Evolutionary conservation across 64 coral and sea anemone species (phyloP).

Genomic region (Stylophora pistillata): DNA sequence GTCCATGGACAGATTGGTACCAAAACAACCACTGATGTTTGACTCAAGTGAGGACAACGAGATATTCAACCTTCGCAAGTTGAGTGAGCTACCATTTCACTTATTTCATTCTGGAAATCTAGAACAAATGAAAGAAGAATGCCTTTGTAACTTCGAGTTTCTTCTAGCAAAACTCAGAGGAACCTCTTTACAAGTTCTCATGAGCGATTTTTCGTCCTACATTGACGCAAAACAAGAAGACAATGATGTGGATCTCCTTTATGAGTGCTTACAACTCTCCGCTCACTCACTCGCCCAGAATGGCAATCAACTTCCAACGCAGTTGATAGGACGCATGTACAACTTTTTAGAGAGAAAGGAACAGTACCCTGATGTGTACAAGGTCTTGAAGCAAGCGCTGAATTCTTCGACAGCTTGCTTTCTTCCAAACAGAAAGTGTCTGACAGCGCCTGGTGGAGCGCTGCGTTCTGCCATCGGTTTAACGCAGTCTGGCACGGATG

Average conservation of each 20-base stretch:
- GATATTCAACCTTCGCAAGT: conserved; percentile 89
- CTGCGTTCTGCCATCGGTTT: conserved; percentile 77
- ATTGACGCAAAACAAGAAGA: conserved; percentile 59
- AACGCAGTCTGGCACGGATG: conserved; percentile 35
- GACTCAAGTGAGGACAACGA: conserved; percentile 62
- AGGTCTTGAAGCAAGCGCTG: conserved; percentile 74
- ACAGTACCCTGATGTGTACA: conserved; percentile 67
- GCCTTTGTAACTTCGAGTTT: conserved; percentile 93
- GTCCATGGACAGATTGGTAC: conserved; percentile 79
- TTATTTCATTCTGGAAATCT: conserved; percentile 73
- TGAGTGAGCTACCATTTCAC: conserved; percentile 92
- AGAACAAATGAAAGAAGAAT: conserved; percentile 58
- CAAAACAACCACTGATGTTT: conserved; percentile 85
- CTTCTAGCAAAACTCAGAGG: conserved; percentile 80
- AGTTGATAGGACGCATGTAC: conserved; percentile 90
- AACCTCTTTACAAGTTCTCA: conserved; percentile 48
- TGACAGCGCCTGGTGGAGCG: conserved; percentile 89
- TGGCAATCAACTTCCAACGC: conserved; percentile 84
- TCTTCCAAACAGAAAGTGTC: conserved; percentile 81
- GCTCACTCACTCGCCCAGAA: conserved; percentile 73
- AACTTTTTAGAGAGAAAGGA: conserved; percentile 78
- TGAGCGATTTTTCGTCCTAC: conserved; percentile 79
- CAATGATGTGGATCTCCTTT: conserved; percentile 75
- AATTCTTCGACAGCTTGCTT: conserved; percentile 76
- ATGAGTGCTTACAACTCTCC: conserved; percentile 85